These are phyloP conservation scores for Batillaria attramentaria DNA, from an alignment of 1,140 invertebrate genomes.

Conservation along the genomic window DNA sequence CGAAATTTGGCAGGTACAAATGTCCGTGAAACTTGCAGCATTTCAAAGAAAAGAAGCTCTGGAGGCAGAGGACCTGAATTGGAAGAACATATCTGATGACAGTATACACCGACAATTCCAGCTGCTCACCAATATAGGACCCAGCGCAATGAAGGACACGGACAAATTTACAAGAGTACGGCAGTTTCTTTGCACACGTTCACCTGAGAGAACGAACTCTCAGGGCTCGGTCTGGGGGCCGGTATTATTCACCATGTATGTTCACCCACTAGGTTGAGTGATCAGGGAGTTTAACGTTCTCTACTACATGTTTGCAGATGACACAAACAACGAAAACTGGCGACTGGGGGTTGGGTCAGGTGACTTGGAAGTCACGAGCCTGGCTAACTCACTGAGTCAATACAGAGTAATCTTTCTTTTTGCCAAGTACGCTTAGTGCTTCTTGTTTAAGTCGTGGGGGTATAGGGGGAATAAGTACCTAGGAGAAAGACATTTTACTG, in stretches of 20 bases:
- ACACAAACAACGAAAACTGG: background rate
- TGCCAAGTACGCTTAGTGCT: too few species aligned
- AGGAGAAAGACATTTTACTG: too few species aligned
- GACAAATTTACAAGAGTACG: slow-evolving; percentile 51
- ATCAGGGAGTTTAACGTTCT: background rate
- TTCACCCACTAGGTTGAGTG: too few species aligned
- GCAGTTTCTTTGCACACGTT: background rate
- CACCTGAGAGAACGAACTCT: background rate
- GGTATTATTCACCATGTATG: background rate
- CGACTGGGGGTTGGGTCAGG: background rate
- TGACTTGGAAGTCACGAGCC: too few species aligned
- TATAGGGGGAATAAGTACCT: too few species aligned
- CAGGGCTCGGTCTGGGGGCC: background rate
- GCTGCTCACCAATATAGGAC: slow-evolving; percentile 84
- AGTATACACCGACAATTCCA: slow-evolving; percentile 82
- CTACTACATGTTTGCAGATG: background rate
- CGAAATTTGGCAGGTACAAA: slow-evolving; percentile 37
- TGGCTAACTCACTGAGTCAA: too few species aligned
- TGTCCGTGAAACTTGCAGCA: slow-evolving; percentile 38
- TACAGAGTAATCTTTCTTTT: too few species aligned
- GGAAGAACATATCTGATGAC: slow-evolving; percentile 80
- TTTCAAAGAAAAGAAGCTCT: slow-evolving; percentile 57
- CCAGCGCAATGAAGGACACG: slow-evolving; percentile 76
- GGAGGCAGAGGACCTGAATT: slow-evolving; percentile 73
- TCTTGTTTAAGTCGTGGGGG: too few species aligned